Evolutionary conservation across 2,113 vertebrate species (phyloP).

Genomic region (Mustelus asterias): DNA sequence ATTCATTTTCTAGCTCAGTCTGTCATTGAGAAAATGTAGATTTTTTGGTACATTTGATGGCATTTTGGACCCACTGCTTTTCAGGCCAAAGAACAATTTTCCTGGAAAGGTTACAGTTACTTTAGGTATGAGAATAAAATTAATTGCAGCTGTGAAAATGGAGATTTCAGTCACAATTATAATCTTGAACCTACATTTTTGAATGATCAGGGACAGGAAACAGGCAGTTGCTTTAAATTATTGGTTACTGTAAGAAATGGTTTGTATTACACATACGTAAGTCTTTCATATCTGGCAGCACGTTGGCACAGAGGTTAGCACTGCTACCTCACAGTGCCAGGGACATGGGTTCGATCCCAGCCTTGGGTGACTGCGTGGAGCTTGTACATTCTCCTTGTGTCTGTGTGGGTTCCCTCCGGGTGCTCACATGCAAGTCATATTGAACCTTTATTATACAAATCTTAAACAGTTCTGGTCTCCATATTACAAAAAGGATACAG

Average conservation of each 20-base stretch:
- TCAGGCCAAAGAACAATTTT: neutral
- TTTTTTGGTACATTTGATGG: constrained; percentile 17
- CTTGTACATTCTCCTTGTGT: too few species aligned
- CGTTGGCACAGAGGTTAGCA: too few species aligned
- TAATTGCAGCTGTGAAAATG: neutral
- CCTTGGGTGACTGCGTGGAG: too few species aligned
- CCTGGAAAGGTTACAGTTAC: constrained; percentile 10
- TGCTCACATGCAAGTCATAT: neutral
- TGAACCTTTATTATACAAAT: neutral
- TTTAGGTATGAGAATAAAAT: constrained; percentile 14
- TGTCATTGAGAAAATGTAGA: neutral
- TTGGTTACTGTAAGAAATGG: neutral
- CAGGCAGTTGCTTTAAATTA: neutral
- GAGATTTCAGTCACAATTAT: neutral
- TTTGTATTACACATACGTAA: neutral
- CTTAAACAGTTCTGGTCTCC: neutral
- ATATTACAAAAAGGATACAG: neutral
- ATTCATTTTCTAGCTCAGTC: neutral
- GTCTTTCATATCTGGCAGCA: neutral
- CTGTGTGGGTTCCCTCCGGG: too few species aligned
- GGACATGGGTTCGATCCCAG: too few species aligned
- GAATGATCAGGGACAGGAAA: neutral
- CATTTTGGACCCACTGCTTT: neutral
- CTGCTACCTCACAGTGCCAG: too few species aligned
- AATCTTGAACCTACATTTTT: neutral